Percentiles rank a stretch among this genome's conserved stretches.
phyloP scores from a whole-genome alignment of 1,140 invertebrate genomes.

The Lordiphosa collinella region DNA sequence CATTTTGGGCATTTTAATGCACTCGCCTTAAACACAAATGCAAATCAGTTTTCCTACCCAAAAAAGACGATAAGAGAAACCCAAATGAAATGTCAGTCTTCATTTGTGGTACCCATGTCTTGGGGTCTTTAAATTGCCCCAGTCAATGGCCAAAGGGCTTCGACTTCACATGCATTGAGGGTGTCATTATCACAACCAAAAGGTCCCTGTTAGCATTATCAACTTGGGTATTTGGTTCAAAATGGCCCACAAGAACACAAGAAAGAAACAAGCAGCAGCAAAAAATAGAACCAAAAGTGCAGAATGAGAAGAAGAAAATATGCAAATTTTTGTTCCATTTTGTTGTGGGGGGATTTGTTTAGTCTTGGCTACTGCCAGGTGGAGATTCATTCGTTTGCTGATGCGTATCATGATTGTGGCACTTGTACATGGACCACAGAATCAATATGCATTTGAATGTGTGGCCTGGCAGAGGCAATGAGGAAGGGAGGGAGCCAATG shows the following conservation, averaged over 20 bases:
- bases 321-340: slow-evolving; percentile 47
- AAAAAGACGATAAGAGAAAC: neutral
- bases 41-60: too few species aligned
- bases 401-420: slow-evolving; percentile 64
- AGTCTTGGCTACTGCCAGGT: slow-evolving; percentile 34
- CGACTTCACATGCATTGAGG: slow-evolving; percentile 24
- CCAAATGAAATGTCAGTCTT: slow-evolving; percentile 15
- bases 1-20: neutral
- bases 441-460: slow-evolving; percentile 76
- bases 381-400: slow-evolving; percentile 46
- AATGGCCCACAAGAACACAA: slow-evolving; percentile 17
- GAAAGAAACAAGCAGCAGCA: slow-evolving; percentile 7
- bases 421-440: slow-evolving; percentile 69
- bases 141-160: slow-evolving; percentile 21
- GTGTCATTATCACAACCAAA: slow-evolving; percentile 46
- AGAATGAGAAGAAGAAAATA: slow-evolving; percentile 22
- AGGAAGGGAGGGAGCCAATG: neutral
- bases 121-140: slow-evolving; percentile 1
- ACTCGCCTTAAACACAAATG: too few species aligned
- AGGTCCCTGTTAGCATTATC: slow-evolving; percentile 37
- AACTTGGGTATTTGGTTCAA: slow-evolving; percentile 22
- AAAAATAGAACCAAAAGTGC: slow-evolving; percentile 13
- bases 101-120: slow-evolving; percentile 22
- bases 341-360: slow-evolving; percentile 14
- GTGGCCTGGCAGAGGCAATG: slow-evolving; percentile 8